Conservation (phyloP, 2,888 invertebrate species). For the Latheticus oryzae region DNA sequence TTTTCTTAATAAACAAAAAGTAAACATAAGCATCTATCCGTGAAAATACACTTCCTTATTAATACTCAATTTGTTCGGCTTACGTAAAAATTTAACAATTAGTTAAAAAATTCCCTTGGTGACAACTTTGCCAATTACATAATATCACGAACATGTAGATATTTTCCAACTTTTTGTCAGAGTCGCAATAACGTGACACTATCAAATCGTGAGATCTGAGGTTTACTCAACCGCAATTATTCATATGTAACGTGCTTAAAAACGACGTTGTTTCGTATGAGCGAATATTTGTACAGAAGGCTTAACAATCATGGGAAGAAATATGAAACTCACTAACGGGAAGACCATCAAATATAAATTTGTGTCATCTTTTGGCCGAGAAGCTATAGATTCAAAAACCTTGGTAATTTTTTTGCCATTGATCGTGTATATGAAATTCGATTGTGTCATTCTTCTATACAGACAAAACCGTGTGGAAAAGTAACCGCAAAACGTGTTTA, state of each 20-base stretch:
- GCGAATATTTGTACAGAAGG: too few species aligned
- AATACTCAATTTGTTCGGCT: slow-evolving; percentile 18
- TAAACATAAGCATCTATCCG: too few species aligned
- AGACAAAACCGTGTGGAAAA: slow-evolving; percentile 31
- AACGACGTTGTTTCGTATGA: too few species aligned
- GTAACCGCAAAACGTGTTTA: slow-evolving; percentile 35
- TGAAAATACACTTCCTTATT: too few species aligned
- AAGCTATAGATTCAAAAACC: too few species aligned
- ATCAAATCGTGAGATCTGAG: slow-evolving; percentile 12
- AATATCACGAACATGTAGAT: slow-evolving; percentile 15
- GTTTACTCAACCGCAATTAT: slow-evolving; percentile 10
- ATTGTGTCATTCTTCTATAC: slow-evolving; percentile 25
- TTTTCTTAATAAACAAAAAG: too few species aligned
- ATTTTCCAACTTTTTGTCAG: slow-evolving; percentile 3
- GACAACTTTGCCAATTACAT: slow-evolving; percentile 19
- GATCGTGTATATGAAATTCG: slow-evolving; percentile 27
- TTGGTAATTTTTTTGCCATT: slow-evolving; percentile 21
- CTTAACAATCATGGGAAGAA: too few species aligned
- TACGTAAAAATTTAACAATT: slow-evolving; percentile 15
- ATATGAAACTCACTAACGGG: too few species aligned
- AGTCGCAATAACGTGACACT: slow-evolving; percentile 13
- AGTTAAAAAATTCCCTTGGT: slow-evolving; percentile 4
- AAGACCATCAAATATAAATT: too few species aligned
- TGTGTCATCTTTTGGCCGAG: too few species aligned
- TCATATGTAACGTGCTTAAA: slow-evolving; percentile 1